Conservation (phyloP, 2,113 vertebrate species). For the Ailurus styani region DNA sequence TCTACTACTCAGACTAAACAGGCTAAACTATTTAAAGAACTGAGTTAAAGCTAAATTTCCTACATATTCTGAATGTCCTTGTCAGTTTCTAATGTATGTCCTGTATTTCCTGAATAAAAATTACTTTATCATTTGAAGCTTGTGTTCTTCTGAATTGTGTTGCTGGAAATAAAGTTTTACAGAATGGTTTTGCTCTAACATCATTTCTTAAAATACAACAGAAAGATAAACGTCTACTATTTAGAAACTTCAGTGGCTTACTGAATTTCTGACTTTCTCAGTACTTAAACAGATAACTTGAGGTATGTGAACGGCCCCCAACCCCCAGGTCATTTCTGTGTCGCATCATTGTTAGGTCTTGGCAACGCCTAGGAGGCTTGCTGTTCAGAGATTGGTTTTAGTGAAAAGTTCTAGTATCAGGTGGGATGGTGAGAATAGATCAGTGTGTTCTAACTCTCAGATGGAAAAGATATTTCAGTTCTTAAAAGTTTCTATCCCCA, state of each 20-base stretch:
- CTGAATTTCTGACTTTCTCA: not conserved
- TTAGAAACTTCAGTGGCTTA: slow-evolving; percentile 17
- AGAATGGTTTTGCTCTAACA: not conserved
- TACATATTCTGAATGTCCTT: not conserved
- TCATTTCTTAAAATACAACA: slow-evolving; percentile 19
- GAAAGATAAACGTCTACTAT: not conserved
- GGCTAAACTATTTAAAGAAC: not conserved
- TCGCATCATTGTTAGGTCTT: not conserved
- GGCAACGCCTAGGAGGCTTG: not conserved
- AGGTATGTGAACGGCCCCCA: not conserved
- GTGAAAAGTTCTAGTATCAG: not conserved
- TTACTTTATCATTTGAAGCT: not conserved
- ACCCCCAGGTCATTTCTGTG: not conserved
- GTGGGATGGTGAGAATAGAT: not conserved
- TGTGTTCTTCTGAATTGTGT: not conserved
- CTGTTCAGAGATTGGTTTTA: not conserved
- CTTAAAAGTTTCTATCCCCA: not conserved
- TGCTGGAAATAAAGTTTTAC: not conserved
- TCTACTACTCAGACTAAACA: not conserved
- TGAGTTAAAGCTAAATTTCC: not conserved
- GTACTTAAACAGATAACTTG: not conserved
- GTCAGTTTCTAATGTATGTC: not conserved
- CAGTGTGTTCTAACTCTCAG: not conserved
- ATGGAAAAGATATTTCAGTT: not conserved
- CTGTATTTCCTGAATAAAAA: not conserved